phyloP scores from a whole-genome alignment of 2,113 vertebrate genomes.

The Charadrius vociferus region DNA sequence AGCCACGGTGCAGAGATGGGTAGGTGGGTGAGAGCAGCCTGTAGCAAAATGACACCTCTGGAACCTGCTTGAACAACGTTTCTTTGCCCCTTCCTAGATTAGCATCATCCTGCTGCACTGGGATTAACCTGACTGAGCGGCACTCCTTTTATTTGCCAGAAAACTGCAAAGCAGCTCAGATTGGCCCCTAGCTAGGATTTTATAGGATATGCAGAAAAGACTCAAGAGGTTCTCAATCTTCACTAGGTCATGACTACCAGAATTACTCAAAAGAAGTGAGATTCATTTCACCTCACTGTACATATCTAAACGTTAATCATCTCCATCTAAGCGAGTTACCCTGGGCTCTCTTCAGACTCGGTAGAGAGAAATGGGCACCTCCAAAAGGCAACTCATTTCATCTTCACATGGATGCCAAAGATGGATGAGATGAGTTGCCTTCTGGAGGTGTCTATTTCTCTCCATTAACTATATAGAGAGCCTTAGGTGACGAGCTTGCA shows the following conservation, averaged over 20 bases:
- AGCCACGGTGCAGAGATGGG: neutral
- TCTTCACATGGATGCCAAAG: neutral
- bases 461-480: constrained; percentile 32
- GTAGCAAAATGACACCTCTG: neutral
- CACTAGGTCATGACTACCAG: neutral
- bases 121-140: neutral
- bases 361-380: constrained; percentile 30
- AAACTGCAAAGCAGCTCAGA: neutral
- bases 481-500: constrained; percentile 36
- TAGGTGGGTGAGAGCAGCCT: neutral
- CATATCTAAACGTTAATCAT: neutral
- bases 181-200: constrained; percentile 21
- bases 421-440: constrained; percentile 26
- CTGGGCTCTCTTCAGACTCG: neutral
- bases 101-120: neutral
- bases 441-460: constrained; percentile 44
- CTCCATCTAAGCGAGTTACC: neutral
- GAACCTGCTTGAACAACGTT: neutral
- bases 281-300: neutral
- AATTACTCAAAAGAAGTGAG: constrained; percentile 19
- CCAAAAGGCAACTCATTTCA: neutral
- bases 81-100: neutral
- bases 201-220: neutral
- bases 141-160: neutral
- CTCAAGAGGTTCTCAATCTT: neutral